phyloP scores from a whole-genome alignment of 2,888 invertebrate species.

The Malachius bipustulatus region DNA sequence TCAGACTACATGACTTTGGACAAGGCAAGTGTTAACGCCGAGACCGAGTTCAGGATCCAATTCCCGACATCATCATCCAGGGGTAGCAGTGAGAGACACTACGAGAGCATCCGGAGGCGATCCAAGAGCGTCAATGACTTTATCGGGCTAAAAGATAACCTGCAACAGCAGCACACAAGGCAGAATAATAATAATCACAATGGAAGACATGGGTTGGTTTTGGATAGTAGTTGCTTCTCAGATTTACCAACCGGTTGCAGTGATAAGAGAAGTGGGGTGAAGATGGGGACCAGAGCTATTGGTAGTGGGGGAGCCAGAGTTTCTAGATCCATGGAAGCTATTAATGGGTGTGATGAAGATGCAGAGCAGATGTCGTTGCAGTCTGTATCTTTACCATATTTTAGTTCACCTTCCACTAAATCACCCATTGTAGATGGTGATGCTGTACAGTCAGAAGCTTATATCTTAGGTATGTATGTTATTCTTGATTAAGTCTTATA shows the following conservation, averaged over 20 bases:
- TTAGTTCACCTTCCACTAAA: conserved; percentile 31
- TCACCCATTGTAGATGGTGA: conserved; percentile 27
- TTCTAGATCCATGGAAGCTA: conserved; percentile 34
- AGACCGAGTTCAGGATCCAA: conserved; percentile 34
- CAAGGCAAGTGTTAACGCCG: conserved; percentile 28
- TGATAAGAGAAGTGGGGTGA: conserved; percentile 49
- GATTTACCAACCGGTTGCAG: conserved; percentile 23
- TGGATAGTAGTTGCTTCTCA: conserved; percentile 31
- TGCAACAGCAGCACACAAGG: no score
- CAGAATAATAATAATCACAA: conserved; percentile 44
- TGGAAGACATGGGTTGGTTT: conserved; percentile 42
- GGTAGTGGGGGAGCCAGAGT: conserved; percentile 27
- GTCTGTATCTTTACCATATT: conserved; percentile 33
- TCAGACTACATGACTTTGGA: conserved; percentile 22
- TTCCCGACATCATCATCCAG: conserved; percentile 28
- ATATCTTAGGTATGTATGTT: conserved; percentile 40
- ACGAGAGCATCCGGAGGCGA: conserved; percentile 28
- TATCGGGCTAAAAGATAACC: conserved; percentile 30
- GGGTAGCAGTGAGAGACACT: conserved; percentile 16
- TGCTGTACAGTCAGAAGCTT: conserved; percentile 40
- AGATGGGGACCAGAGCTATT: conserved; percentile 63
- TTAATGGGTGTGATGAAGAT: conserved; percentile 30
- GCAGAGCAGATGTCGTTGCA: conserved; percentile 33
- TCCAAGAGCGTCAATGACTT: conserved; percentile 44
- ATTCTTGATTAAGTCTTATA: not conserved